Evolutionary conservation across 2,888 invertebrate species (phyloP).

Genomic region (Trypoxylon attenuatum): DNA sequence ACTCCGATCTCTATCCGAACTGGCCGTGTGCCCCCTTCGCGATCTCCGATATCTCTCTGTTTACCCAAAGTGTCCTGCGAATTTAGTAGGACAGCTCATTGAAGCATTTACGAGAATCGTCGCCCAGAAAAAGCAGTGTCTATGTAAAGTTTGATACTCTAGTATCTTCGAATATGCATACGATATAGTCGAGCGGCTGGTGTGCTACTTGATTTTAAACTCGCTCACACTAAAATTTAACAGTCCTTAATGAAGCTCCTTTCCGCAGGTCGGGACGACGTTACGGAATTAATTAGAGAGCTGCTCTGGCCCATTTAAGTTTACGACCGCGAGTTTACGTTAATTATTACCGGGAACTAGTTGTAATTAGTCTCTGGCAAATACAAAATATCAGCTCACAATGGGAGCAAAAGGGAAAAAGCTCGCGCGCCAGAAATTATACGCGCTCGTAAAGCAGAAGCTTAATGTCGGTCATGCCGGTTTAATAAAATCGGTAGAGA

Average conservation of each 20-base stretch:
- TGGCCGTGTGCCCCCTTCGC: not conserved
- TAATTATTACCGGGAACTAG: slow-evolving; percentile 60
- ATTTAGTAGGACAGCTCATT: not conserved
- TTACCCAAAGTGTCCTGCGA: not conserved
- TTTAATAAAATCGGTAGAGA: not conserved
- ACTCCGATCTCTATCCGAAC: slow-evolving; percentile 8
- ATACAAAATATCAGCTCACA: slow-evolving; percentile 59
- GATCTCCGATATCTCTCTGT: not conserved
- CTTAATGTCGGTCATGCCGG: slow-evolving; percentile 22
- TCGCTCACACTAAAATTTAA: slow-evolving; percentile 49
- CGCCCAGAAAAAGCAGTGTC: too few relatives aligned
- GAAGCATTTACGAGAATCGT: not conserved
- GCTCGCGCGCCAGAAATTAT: slow-evolving; percentile 1
- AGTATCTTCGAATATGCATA: too few relatives aligned
- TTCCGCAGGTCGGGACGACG: slow-evolving; percentile 51
- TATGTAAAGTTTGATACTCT: too few relatives aligned
- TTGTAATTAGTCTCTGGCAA: slow-evolving; percentile 58
- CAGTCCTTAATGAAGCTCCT: slow-evolving; percentile 59
- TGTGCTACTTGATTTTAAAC: slow-evolving; percentile 28
- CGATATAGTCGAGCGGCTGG: not conserved
- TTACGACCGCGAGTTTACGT: slow-evolving; percentile 59
- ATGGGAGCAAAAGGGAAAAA: slow-evolving; percentile 1
- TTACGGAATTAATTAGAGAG: slow-evolving; percentile 61
- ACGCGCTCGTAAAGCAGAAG: slow-evolving; percentile 46
- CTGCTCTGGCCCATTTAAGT: slow-evolving; percentile 59